Evolutionary conservation across 2,797 vertebrate species (phyloP).

Genomic region (Paedocypris micromegethes): DNA sequence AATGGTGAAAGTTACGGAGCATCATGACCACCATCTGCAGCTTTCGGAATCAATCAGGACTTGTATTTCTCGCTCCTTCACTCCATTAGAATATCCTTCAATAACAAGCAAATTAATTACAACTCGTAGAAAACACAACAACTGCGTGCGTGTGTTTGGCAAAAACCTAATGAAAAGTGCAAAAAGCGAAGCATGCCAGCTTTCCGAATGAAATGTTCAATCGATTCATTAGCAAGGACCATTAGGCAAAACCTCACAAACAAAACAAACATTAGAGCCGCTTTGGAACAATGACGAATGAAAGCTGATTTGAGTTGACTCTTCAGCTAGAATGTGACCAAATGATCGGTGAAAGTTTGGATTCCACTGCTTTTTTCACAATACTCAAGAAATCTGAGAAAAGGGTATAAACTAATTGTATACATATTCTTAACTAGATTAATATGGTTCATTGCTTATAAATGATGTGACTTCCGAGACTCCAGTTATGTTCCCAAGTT

Average conservation of each 20-base stretch:
- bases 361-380: too few relatives aligned
- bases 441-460: too few relatives aligned
- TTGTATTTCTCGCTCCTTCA: slow-evolving; percentile 34
- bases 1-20: slow-evolving; percentile 2
- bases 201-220: slow-evolving; percentile 45
- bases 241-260: slow-evolving; percentile 60
- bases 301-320: slow-evolving; percentile 11
- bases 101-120: slow-evolving; percentile 54
- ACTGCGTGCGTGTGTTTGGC: slow-evolving; percentile 40
- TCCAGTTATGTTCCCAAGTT: too few relatives aligned
- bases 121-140: slow-evolving; percentile 46
- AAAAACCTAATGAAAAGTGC: slow-evolving; percentile 57
- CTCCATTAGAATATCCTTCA: slow-evolving; percentile 49
- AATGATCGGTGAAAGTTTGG: not conserved
- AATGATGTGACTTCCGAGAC: too few relatives aligned
- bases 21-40: slow-evolving; percentile 15
- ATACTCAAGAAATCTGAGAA: too few relatives aligned
- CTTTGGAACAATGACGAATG: slow-evolving; percentile 48
- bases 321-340: slow-evolving; percentile 22
- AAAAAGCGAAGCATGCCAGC: slow-evolving; percentile 29
- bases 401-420: too few relatives aligned
- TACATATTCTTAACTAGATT: too few relatives aligned
- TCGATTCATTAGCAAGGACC: slow-evolving; percentile 62
- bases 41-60: slow-evolving; percentile 40
- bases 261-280: slow-evolving; percentile 52